Conservation (phyloP, 1,140 invertebrate species). For the Drosophila prosaltans region DNA sequence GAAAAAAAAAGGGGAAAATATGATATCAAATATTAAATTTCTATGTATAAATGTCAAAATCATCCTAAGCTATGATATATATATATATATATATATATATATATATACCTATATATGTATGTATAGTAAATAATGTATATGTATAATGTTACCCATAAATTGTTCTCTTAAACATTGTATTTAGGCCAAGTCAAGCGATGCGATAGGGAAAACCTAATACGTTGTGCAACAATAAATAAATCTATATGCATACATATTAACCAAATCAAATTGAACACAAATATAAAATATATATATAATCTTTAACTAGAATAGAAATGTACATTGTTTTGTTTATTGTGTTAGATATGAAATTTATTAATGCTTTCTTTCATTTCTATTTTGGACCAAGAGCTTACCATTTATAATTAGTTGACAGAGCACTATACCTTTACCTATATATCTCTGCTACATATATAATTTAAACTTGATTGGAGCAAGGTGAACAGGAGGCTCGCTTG, state of each 20-base stretch:
- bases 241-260: constrained; percentile 1
- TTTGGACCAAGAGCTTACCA: too few species aligned
- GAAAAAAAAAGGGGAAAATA: background rate
- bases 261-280: background rate
- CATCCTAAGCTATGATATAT: background rate
- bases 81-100: background rate
- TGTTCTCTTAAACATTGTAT: constrained; percentile 8
- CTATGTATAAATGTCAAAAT: constrained; percentile 1
- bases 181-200: constrained; percentile 16
- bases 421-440: background rate
- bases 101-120: background rate
- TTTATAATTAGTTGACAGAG: too few species aligned
- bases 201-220: constrained; percentile 9
- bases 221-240: constrained; percentile 37
- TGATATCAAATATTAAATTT: background rate
- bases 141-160: too few species aligned
- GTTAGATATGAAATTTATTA: too few species aligned
- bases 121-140: background rate
- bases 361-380: too few species aligned
- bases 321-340: too few species aligned
- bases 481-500: constrained; percentile 60
- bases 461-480: constrained; percentile 52
- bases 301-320: background rate
- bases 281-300: background rate
- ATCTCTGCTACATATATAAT: background rate